Percentiles rank a stretch among this genome's conserved stretches.
phyloP scores from a whole-genome alignment of 2,113 vertebrate genomes.

The Aldabrachelys gigantea region DNA sequence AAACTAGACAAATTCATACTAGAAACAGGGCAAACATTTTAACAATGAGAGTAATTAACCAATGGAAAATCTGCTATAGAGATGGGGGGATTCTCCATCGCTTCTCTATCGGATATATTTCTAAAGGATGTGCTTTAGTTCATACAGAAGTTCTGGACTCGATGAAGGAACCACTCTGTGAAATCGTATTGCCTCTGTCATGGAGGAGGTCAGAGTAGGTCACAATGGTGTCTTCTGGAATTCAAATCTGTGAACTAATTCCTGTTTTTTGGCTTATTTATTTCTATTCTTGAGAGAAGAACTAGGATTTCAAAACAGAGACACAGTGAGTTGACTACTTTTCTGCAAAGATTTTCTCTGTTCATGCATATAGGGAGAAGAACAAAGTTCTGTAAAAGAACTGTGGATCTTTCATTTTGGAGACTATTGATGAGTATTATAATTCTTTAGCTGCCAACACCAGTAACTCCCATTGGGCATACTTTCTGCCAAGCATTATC shows the following conservation, averaged over 20 bases:
- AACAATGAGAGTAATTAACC: not conserved
- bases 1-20: not conserved
- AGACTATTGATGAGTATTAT: accelerated
- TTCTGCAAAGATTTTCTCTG: not conserved
- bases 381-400: accelerated
- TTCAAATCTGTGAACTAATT: not conserved
- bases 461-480: accelerated
- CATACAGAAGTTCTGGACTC: not conserved
- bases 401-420: not conserved
- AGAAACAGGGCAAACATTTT: not conserved
- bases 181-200: accelerated
- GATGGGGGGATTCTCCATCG: accelerated
- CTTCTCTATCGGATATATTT: not conserved
- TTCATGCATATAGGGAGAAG: not conserved
- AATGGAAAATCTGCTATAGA: not conserved
- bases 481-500: not conserved
- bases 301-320: not conserved
- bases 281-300: not conserved
- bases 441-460: accelerated
- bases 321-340: not conserved
- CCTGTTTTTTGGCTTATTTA: not conserved
- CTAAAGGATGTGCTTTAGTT: not conserved
- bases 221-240: not conserved
- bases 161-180: not conserved
- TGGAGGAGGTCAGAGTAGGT: not conserved